phyloP scores from a whole-genome alignment of 2,113 vertebrate species.

The Gasterosteus nipponicus region DNA sequence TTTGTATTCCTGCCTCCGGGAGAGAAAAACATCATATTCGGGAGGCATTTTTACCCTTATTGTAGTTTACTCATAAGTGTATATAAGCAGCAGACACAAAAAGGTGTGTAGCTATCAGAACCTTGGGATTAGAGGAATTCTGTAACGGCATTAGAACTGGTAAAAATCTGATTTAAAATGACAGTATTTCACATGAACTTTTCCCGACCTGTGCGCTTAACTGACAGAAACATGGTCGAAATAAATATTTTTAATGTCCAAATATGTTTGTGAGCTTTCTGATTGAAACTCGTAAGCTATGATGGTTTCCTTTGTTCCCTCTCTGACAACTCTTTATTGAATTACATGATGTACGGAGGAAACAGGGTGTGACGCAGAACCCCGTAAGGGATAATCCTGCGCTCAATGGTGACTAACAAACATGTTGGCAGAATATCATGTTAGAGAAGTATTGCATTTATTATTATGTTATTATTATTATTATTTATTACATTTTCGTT shows the following conservation, averaged over 20 bases:
- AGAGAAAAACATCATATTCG: not conserved
- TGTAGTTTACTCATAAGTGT: not conserved
- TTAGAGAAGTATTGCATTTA: constrained; percentile 31
- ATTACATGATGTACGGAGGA: not conserved
- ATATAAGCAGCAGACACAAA: not conserved
- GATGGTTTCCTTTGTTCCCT: not conserved
- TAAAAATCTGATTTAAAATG: not conserved
- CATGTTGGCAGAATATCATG: constrained; percentile 32
- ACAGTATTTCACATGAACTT: not conserved
- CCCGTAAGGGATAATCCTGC: not conserved
- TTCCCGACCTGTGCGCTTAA: not conserved
- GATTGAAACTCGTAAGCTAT: not conserved
- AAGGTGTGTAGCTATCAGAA: not conserved
- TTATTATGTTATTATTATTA: not conserved
- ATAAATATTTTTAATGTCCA: not conserved
- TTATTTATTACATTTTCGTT: constrained; percentile 65
- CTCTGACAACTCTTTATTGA: not conserved
- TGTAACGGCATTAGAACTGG: too few relatives aligned
- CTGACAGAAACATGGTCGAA: not conserved
- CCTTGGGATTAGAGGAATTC: not conserved
- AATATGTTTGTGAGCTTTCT: not conserved
- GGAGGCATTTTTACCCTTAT: not conserved
- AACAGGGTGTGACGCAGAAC: not conserved
- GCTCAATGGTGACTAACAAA: constrained; percentile 6
- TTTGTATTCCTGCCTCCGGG: not conserved